Percentiles rank a stretch among this genome's conserved stretches.
Conservation (phyloP, 2,797 vertebrate species). For the Euthynnus affinis region DNA sequence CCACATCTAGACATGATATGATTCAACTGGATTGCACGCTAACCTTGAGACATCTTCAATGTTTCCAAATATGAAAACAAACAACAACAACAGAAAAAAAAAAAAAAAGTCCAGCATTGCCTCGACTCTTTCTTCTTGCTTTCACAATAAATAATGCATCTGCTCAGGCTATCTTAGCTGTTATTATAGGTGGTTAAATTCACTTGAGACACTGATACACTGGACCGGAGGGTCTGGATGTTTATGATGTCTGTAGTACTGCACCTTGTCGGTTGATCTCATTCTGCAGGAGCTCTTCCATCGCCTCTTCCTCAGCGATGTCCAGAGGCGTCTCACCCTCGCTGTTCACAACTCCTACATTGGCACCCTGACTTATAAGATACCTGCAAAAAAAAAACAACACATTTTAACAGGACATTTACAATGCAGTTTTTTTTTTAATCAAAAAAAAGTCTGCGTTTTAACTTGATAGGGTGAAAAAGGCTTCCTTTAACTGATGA, state of each 20-base stretch:
- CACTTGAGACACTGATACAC: neutral
- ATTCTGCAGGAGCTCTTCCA: constrained; percentile 98
- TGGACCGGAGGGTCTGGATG: neutral
- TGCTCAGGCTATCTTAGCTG: no score
- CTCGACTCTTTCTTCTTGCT: neutral
- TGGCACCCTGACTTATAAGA: constrained; percentile 96
- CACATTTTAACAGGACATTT: neutral
- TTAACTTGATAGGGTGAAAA: neutral
- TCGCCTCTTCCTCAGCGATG: constrained; percentile 98
- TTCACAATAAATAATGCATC: no score
- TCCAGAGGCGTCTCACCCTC: constrained; percentile 98
- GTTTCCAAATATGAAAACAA: neutral
- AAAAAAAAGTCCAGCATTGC: no score
- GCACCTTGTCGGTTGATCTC: constrained; percentile 98
- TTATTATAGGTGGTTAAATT: neutral
- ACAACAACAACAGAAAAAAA: neutral
- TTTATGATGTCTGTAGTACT: neutral
- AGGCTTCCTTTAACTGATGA: constrained; percentile 30
- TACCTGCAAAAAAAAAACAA: constrained; percentile 83
- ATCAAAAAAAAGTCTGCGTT: neutral
- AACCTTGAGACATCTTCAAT: neutral
- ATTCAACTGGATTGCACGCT: neutral
- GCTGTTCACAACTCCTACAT: constrained; percentile 97
- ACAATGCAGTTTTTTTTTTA: neutral
- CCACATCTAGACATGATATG: neutral